Evolutionary conservation across 2,797 vertebrate genomes (phyloP).

Genomic region (Cottoperca gobio): DNA sequence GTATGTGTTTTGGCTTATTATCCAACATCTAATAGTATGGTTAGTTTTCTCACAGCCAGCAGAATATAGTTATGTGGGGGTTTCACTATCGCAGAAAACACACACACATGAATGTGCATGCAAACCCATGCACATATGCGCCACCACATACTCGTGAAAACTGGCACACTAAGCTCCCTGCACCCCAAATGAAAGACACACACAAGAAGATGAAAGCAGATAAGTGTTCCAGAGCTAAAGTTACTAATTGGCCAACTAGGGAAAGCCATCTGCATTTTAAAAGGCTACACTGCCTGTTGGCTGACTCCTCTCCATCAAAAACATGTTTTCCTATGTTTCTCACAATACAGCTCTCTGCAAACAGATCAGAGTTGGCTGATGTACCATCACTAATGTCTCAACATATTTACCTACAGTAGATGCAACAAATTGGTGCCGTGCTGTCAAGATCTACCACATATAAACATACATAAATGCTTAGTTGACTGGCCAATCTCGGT

Average conservation of each 20-base stretch:
- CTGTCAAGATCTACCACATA: conserved; percentile 26
- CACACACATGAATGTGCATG: conserved; percentile 46
- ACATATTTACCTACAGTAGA: conserved; percentile 61
- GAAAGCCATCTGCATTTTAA: conserved; percentile 83
- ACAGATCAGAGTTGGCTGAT: conserved; percentile 65
- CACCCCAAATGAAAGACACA: conserved; percentile 69
- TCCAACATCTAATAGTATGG: conserved; percentile 52
- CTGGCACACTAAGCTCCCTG: conserved; percentile 49
- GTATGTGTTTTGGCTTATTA: conserved; percentile 62
- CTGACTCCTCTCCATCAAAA: conserved; percentile 74
- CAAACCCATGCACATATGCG: conserved; percentile 11
- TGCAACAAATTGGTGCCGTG: conserved; percentile 28
- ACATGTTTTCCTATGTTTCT: conserved; percentile 70
- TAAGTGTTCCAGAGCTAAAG: conserved; percentile 79
- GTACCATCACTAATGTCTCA: conserved; percentile 51
- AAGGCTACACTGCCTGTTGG: conserved; percentile 70
- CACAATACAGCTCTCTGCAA: conserved; percentile 52
- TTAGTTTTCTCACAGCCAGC: conserved; percentile 38
- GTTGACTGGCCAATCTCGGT: neutral
- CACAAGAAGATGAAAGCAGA: conserved; percentile 79
- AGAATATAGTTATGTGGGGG: conserved; percentile 43
- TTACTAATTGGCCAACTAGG: conserved; percentile 86
- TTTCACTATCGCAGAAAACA: conserved; percentile 44
- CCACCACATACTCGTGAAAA: conserved; percentile 55
- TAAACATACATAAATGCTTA: conserved; percentile 2